Conservation (phyloP, 2,797 vertebrate species). For the Betta splendens region DNA sequence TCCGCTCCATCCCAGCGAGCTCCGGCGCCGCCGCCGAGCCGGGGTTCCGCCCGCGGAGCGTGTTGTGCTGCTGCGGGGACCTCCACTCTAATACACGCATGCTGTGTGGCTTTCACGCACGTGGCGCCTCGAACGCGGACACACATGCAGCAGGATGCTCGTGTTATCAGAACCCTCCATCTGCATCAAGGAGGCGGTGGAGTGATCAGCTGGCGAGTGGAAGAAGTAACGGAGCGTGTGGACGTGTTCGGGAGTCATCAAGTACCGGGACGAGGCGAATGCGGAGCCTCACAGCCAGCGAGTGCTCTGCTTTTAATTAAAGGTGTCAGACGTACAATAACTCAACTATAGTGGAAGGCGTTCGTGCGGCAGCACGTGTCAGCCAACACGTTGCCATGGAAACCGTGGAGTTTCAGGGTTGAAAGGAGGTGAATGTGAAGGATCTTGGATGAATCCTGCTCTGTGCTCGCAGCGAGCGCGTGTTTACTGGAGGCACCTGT, state of each 20-base stretch:
- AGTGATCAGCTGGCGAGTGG: slow-evolving; percentile 29
- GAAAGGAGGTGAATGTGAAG: slow-evolving; percentile 63
- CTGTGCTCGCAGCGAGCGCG: slow-evolving; percentile 46
- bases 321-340: slow-evolving; percentile 64
- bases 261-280: slow-evolving; percentile 37
- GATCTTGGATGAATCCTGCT: slow-evolving; percentile 72
- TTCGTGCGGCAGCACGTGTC: slow-evolving; percentile 49
- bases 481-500: slow-evolving; percentile 65
- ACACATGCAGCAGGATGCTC: slow-evolving; percentile 23
- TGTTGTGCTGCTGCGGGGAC: slow-evolving; percentile 48
- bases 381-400: slow-evolving; percentile 71
- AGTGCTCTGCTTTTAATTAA: slow-evolving; percentile 65
- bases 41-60: slow-evolving; percentile 47
- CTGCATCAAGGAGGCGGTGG: slow-evolving; percentile 16
- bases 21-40: no score
- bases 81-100: slow-evolving; percentile 41
- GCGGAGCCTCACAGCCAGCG: slow-evolving; percentile 16
- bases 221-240: slow-evolving; percentile 25
- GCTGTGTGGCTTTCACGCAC: slow-evolving; percentile 44
- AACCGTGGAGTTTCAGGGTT: slow-evolving; percentile 69
- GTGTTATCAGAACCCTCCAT: not conserved
- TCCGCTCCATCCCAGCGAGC: slow-evolving; percentile 12
- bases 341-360: slow-evolving; percentile 44
- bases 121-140: slow-evolving; percentile 31
- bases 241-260: slow-evolving; percentile 30